Evolutionary conservation across 2,888 invertebrate genomes (phyloP), one percentile per base, ranked within the genome.

Genomic region (Metallyticus violacea): DNA sequence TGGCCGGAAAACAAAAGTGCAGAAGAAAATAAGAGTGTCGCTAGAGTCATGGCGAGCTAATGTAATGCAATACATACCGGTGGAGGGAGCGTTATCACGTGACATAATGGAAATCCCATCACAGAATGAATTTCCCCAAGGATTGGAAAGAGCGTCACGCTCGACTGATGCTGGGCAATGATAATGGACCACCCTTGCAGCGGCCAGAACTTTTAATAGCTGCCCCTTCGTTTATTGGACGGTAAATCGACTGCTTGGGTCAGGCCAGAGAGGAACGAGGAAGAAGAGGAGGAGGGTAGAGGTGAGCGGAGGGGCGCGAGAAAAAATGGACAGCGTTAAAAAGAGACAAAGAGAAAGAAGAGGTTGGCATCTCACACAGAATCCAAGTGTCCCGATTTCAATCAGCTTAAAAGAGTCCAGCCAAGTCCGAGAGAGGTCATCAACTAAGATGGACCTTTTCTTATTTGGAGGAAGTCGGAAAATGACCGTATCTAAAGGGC

Each of bases 391-490:
- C 87, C 85, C 85, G 87, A 87, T 87, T 87, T 87, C 87, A 87
- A 87, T 87, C 87, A 87, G 87, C 87, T 87, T 81, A 85, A 85
- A 85, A 81, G 85, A 85, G 85, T 79, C 81, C 85, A 30, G 79
- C 28, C 26, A 79, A 27, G n/a, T 9, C 29, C 26, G 62, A 40
- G 86, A 76, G 84, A 85, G 87, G 88, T 88, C 88, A 88, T 88
- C 88, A 88, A 88, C 86, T 85, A 86, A 85, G 88, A 88, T 88
- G 88, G 88, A 88, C 88, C 86, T 88, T 88, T 87, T 86, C 87
- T 86, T 87, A 86, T 86, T 85, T 85, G 87, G 85, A 85, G 78
- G 77, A 83, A 85, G 84, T 81, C 81, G 85, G 76, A 84, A 87
- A 87, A 86, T 86, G 86, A 86, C 86, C 87, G 85, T 87, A 86